These are phyloP conservation scores for Hofmannophila pseudospretella DNA, from an alignment of 2,888 invertebrate genomes.

Conservation along the genomic window DNA sequence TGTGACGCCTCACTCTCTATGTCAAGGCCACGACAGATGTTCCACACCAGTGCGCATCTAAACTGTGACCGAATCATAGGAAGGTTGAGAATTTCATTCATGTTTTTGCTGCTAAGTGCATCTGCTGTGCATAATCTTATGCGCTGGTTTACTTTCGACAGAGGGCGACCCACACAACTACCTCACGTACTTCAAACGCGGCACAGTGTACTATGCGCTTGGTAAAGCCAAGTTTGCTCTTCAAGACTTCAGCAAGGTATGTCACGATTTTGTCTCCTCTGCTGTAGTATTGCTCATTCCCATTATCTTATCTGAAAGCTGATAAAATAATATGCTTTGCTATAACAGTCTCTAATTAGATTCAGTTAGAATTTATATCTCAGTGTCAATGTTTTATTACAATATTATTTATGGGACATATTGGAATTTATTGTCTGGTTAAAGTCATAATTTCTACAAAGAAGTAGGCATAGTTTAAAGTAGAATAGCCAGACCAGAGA, in stretches of 20 bases:
- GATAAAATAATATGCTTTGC: too few species aligned
- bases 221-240: conserved; percentile 97
- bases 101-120: not conserved
- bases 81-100: not conserved
- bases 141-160: conserved; percentile 47
- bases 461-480: too few species aligned
- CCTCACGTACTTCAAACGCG: conserved; percentile 96
- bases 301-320: too few species aligned
- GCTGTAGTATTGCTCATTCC: not conserved
- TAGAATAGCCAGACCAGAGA: too few species aligned
- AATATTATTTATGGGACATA: too few species aligned
- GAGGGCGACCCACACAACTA: conserved; percentile 98
- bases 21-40: conserved; percentile 4
- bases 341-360: too few species aligned
- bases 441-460: too few species aligned
- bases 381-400: too few species aligned
- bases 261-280: conserved; percentile 3
- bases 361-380: too few species aligned
- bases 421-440: too few species aligned
- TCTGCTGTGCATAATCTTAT: too few species aligned
- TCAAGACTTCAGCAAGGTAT: conserved; percentile 89
- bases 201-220: conserved; percentile 96
- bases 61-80: not conserved
- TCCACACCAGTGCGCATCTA: not conserved
- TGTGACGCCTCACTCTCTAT: not conserved